Conservation (phyloP, 2,888 invertebrate species). For the Tinea semifulvella region DNA sequence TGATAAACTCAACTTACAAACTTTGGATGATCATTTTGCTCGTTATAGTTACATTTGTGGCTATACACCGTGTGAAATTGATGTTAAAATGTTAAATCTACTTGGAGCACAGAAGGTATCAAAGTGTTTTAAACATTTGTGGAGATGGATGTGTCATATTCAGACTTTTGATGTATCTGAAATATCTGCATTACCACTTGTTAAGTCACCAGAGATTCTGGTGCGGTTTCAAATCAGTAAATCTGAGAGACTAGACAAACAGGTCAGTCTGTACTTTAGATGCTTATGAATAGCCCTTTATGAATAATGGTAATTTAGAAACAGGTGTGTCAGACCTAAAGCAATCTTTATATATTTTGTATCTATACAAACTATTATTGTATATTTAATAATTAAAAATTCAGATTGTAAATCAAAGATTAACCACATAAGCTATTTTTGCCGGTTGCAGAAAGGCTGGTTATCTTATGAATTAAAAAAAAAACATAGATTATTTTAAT, state of each 20-base stretch:
- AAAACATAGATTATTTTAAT: no score
- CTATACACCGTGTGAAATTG: slow-evolving; percentile 61
- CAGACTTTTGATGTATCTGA: slow-evolving; percentile 65
- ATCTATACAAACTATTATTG: no score
- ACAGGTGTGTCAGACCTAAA: no score
- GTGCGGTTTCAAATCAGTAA: slow-evolving; percentile 26
- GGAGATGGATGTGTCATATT: slow-evolving; percentile 71
- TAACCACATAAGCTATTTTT: no score
- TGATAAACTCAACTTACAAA: slow-evolving; percentile 20
- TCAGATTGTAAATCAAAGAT: no score
- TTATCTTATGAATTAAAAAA: no score
- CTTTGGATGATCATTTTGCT: slow-evolving; percentile 51
- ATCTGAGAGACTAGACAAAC: slow-evolving; percentile 33
- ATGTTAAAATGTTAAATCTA: slow-evolving; percentile 43
- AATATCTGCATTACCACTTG: slow-evolving; percentile 45
- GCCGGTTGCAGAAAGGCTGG: no score
- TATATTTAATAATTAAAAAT: no score
- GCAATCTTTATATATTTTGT: no score
- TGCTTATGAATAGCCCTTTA: not conserved
- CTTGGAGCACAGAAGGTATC: slow-evolving; percentile 33
- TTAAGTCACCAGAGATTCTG: slow-evolving; percentile 29
- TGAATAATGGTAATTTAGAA: not conserved
- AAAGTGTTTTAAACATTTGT: slow-evolving; percentile 19
- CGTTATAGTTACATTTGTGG: slow-evolving; percentile 66
- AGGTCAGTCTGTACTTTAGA: slow-evolving; percentile 40